Base-by-base conservation (phyloP, 2,113 vertebrate species). In the Triplophysa dalaica region DNA sequence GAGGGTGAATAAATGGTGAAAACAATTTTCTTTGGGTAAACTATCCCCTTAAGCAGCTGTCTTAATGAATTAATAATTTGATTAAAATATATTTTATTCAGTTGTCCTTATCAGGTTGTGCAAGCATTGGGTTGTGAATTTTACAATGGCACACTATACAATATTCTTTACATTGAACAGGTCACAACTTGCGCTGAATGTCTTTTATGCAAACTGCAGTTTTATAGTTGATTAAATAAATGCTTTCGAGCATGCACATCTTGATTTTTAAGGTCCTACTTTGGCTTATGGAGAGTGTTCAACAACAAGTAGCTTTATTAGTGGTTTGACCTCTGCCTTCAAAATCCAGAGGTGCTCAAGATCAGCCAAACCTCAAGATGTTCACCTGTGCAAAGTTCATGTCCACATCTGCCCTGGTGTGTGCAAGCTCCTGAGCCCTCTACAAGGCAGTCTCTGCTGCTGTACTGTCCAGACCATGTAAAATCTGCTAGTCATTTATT, bases 391-490 rank as follows among this genome's bases (percentile, higher is more conserved):
- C 24, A 24, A 24, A 24, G 24, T 24, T 24, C 24, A 2, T 24
- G 24, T 24, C 24, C 24, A 24, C 24, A 24, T 24, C 24, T 2
- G 24, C 24, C 24, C 24, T 24, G 24, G 24, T 24, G 24, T 1
- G 24, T 24, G 24, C 24, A 24, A 24, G 24, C 24, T 24, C 24
- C 24, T 24, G 24, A 24, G 24, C 24, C 24, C 24, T 24, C 24
- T 24, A 24, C 24, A 24, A 2, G 24, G 1, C 24, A 24, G 24
- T 24, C 24, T 24, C 24, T 24, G 24, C 24, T 24, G 24, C 24
- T 24, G 24, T 24, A 24, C 24, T 24, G 24, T 24, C 24, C 24
- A 24, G 24, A 24, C 98, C 90, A 98, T 99, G 97, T 99, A 94
- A 98, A 95, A 92, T 85, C 87, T 92, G 86, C 90, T 92, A 88